These are phyloP conservation scores for Leptoclinus maculatus DNA, from an alignment of 2,797 vertebrate species.

Conservation along the genomic window DNA sequence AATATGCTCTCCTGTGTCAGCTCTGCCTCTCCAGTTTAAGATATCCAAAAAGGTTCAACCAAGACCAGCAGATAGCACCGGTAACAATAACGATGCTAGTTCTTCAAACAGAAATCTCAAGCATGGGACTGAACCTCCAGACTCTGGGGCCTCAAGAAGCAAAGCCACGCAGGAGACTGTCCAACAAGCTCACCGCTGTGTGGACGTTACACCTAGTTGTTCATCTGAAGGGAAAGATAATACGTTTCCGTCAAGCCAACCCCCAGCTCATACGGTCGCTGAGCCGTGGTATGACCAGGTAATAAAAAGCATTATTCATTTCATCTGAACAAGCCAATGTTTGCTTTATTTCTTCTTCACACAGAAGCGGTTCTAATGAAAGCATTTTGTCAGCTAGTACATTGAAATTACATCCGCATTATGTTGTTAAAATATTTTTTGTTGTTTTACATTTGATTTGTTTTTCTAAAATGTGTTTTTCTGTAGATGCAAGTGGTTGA, in stretches of 20 bases:
- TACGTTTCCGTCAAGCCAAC: not conserved
- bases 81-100: not conserved
- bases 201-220: not conserved
- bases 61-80: not conserved
- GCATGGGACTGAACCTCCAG: constrained; percentile 2
- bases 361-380: not conserved
- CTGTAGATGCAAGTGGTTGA: constrained; percentile 89
- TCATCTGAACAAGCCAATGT: not conserved
- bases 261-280: not conserved
- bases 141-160: not conserved
- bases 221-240: constrained; percentile 19
- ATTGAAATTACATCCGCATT: not conserved
- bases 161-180: constrained; percentile 13
- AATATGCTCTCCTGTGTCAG: not conserved
- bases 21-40: constrained; percentile 61
- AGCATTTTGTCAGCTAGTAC: not conserved
- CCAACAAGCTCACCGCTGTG: not conserved
- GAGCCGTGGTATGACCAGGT: constrained; percentile 58
- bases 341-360: not conserved
- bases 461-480: constrained; percentile 36
- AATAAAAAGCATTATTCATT: constrained; percentile 8
- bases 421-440: not conserved
- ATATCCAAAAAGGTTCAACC: constrained; percentile 71
- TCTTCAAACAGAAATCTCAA: constrained; percentile 10
- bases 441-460: constrained; percentile 8